These are phyloP conservation scores for Drosophila paramelanica DNA, from an alignment of 2,888 invertebrate genomes.

Conservation along the genomic window DNA sequence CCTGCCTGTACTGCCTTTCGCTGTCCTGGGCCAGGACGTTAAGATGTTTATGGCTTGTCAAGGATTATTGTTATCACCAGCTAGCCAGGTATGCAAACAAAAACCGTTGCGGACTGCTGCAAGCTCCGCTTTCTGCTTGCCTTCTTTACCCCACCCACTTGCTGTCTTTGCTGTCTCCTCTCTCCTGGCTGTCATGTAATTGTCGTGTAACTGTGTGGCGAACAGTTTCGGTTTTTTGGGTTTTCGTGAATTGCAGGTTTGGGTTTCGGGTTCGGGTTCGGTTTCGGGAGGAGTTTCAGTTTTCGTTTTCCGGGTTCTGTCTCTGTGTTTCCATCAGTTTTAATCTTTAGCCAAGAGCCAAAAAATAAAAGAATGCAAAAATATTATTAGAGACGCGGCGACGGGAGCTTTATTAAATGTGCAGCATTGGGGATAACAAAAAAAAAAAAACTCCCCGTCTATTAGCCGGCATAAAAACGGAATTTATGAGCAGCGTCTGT, in stretches of 20 bases:
- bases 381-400: constrained; percentile 30
- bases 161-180: not conserved
- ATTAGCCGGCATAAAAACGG: constrained; percentile 26
- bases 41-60: constrained; percentile 81
- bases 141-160: too few relatives aligned
- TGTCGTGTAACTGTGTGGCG: constrained; percentile 60
- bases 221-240: constrained; percentile 18
- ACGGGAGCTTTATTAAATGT: constrained; percentile 41
- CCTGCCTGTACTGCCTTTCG: not conserved
- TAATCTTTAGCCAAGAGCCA: constrained; percentile 53
- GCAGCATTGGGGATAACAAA: constrained; percentile 3
- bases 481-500: constrained; percentile 60
- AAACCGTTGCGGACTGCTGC: constrained; percentile 21
- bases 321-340: constrained; percentile 45
- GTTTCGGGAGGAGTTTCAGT: constrained; percentile 22
- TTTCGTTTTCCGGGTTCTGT: constrained; percentile 9
- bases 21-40: constrained; percentile 43
- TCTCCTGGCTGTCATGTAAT: constrained; percentile 58
- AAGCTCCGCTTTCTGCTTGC: not conserved
- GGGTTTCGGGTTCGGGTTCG: constrained; percentile 2
- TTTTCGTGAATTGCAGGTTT: not conserved
- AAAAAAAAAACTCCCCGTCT: too few relatives aligned
- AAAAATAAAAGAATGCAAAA: constrained; percentile 24
- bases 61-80: constrained; percentile 80
- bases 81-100: constrained; percentile 79